phyloP scores from a whole-genome alignment of 2,113 vertebrate genomes.

The Motacilla alba region DNA sequence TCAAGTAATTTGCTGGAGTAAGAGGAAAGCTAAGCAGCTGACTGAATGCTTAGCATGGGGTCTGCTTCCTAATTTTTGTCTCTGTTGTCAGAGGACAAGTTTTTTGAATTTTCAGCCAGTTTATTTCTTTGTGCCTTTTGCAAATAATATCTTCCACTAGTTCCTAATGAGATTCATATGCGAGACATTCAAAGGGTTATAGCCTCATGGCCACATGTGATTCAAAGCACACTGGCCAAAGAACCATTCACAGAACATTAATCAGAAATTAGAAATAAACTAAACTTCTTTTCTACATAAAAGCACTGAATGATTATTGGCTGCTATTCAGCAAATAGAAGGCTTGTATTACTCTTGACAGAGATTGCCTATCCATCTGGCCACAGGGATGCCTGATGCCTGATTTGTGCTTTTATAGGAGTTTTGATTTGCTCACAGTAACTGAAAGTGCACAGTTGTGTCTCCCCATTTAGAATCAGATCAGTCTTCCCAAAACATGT shows the following conservation, averaged over 20 bases:
- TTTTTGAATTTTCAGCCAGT: not conserved
- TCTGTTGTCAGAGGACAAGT: not conserved
- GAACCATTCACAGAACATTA: slow-evolving; percentile 21
- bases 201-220: not conserved
- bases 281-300: not conserved
- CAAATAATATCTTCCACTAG: not conserved
- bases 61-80: not conserved
- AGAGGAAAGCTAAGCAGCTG: not conserved
- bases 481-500: not conserved
- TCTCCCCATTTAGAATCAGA: not conserved
- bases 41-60: not conserved
- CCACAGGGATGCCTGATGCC: not conserved
- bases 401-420: not conserved
- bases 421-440: not conserved
- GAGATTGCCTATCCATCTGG: slow-evolving; percentile 43
- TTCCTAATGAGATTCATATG: slow-evolving; percentile 33
- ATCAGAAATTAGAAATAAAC: slow-evolving; percentile 44
- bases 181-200: slow-evolving; percentile 13
- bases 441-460: not conserved
- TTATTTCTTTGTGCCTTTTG: slow-evolving; percentile 13
- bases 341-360: slow-evolving; percentile 36
- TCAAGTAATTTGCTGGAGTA: not conserved
- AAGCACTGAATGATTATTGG: slow-evolving; percentile 28
- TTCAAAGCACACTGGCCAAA: slow-evolving; percentile 12
- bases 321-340: slow-evolving; percentile 51